Evolutionary conservation across 1,140 invertebrate genomes (phyloP), one percentile per base, ranked within the genome.

Genomic region (Apis mellifera): DNA sequence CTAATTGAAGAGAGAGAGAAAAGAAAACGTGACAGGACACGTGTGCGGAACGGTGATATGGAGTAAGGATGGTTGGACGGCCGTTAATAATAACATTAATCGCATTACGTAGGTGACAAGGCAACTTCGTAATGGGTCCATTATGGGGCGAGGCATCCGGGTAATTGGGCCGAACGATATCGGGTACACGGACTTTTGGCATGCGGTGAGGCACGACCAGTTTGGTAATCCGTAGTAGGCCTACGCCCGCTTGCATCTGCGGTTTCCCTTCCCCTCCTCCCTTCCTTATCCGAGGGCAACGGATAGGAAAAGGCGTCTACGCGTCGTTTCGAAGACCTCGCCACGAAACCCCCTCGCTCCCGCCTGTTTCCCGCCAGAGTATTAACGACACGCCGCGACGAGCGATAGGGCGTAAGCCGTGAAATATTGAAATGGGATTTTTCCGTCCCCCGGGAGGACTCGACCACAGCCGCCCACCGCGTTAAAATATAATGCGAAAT

Each of bases 391-490:
- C 77, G 32, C 48, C 69, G 66, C 76, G 72, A 74, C 78, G 55
- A 89, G 82, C 86, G 89, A 90, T 89, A 89, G 77, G 77, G 68
- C 69, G 72, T 89, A 89, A 90, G 89, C 76, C 77, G 86, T 90
- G 80, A 90, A 90, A 89, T 90, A 90, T 90, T 90, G 88, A 90
- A 87, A 89, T 89, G 77, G 84, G 79, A 89, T 88, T 89, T 90
- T 88, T 89, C 72, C 60, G 23, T 78, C 42, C 55, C 13, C 11
- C 52, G 8, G 7, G n/a, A 8, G 71, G 71, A 65, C n/a, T 19
- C 52, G 23, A 21, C n/a, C 54, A 54, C 55, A 55, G 26, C 54
- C 48, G 26, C 50, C 50, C 50, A 19, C 55, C 21, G n/a, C n/a
- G 64, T 60, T 72, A 74, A 82, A 84, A 82, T 87, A 76, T 84